phyloP scores from a whole-genome alignment of 2,113 vertebrate species.

The Colaptes auratus region DNA sequence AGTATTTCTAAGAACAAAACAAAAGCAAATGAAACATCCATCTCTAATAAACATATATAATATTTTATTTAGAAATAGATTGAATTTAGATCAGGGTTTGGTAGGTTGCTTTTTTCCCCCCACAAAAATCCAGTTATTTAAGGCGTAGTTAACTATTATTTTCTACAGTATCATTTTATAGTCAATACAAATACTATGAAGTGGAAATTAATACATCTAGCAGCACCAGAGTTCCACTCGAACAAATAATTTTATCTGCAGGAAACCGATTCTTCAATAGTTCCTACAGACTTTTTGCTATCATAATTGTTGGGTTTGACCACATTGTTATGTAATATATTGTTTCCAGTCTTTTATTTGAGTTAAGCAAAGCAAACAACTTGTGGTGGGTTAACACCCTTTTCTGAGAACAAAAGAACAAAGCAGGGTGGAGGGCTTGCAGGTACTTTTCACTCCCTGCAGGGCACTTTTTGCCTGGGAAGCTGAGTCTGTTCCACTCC shows the following conservation, averaged over 20 bases:
- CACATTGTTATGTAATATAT: neutral
- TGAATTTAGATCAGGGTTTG: neutral
- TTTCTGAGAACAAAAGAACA: no score
- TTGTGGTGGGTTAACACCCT: no score
- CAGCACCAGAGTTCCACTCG: neutral
- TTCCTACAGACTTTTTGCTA: neutral
- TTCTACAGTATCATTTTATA: neutral
- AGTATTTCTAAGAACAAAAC: neutral
- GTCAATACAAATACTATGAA: constrained; percentile 15
- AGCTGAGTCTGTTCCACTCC: no score
- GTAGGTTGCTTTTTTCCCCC: neutral
- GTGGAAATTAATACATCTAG: neutral
- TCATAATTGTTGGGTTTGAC: neutral
- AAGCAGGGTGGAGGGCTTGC: no score
- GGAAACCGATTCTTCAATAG: neutral
- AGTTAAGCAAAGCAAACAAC: neutral
- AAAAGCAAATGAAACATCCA: neutral
- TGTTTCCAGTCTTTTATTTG: neutral
- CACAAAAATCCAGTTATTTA: neutral
- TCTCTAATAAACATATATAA: neutral
- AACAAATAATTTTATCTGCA: neutral
- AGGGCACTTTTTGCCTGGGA: no score
- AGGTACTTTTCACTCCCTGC: no score
- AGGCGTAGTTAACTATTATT: neutral
- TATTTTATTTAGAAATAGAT: neutral